These are phyloP conservation scores for Drosophila kanapiae DNA, from an alignment of 1,140 invertebrate species.

Conservation along the genomic window DNA sequence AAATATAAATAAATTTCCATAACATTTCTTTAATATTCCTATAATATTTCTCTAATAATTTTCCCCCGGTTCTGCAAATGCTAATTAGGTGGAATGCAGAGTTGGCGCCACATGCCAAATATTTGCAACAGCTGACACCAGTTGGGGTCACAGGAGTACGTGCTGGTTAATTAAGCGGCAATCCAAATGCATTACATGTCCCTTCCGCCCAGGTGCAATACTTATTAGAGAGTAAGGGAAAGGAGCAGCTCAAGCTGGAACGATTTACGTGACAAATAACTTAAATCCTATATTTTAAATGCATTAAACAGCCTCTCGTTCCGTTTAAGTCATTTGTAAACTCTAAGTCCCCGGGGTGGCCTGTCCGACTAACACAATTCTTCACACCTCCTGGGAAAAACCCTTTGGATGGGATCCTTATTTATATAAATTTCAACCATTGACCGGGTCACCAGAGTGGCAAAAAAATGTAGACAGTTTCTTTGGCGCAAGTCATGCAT, in stretches of 20 bases:
- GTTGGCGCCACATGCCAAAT: slow-evolving; percentile 63
- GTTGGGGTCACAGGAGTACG: slow-evolving; percentile 40
- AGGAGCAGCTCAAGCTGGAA: slow-evolving; percentile 14
- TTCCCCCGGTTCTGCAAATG: slow-evolving; percentile 22
- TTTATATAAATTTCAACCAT: slow-evolving; percentile 5
- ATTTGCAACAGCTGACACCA: slow-evolving; percentile 62
- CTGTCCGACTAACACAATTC: slow-evolving; percentile 54
- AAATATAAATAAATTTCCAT: background rate
- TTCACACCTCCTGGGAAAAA: slow-evolving; percentile 30
- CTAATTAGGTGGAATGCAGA: slow-evolving; percentile 44
- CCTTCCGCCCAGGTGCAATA: slow-evolving; percentile 31
- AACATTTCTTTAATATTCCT: background rate
- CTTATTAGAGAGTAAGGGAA: background rate
- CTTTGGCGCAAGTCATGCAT: slow-evolving; percentile 67
- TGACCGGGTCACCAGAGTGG: slow-evolving; percentile 39
- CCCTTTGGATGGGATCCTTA: background rate
- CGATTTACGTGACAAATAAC: slow-evolving; percentile 32
- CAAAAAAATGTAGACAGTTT: slow-evolving; percentile 48
- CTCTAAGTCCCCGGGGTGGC: slow-evolving; percentile 19
- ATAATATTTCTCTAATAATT: background rate
- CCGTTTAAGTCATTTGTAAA: background rate
- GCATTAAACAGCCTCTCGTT: background rate
- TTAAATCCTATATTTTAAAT: background rate
- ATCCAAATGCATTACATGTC: slow-evolving; percentile 64
- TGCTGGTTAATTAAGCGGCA: slow-evolving; percentile 66